A percentile compares a stretch with the other conserved stretches of the same genome.
phyloP scores from a whole-genome alignment of 2,888 invertebrate species.

The Clitarchus hookeri region DNA sequence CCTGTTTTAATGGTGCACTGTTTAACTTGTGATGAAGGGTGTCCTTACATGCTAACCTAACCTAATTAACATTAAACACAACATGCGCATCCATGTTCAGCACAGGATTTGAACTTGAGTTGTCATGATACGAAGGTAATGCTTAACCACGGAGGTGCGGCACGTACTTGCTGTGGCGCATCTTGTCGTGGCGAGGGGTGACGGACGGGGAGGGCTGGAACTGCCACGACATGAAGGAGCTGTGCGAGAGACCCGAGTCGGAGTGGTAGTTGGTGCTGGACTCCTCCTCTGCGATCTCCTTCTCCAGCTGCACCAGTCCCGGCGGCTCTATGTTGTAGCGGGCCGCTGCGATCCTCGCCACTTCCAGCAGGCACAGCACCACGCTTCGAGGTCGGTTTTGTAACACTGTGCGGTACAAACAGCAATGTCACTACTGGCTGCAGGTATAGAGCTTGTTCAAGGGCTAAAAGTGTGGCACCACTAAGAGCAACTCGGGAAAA shows the following conservation, averaged over 20 bases:
- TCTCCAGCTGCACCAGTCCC: slow-evolving; percentile 78
- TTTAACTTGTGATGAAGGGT: too few relatives aligned
- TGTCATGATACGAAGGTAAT: too few relatives aligned
- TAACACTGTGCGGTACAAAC: slow-evolving; percentile 61
- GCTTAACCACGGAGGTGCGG: too few relatives aligned
- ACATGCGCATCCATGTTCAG: too few relatives aligned
- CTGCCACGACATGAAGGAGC: slow-evolving; percentile 69
- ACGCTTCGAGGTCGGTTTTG: slow-evolving; percentile 85
- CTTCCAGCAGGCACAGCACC: slow-evolving; percentile 81
- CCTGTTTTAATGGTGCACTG: too few relatives aligned
- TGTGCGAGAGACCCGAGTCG: slow-evolving; percentile 65
- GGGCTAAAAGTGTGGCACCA: too few relatives aligned
- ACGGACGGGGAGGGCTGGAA: slow-evolving; percentile 60
- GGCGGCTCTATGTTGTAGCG: slow-evolving; percentile 81
- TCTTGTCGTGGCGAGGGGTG: slow-evolving; percentile 56
- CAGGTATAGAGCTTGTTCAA: too few relatives aligned
- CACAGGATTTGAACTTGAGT: too few relatives aligned
- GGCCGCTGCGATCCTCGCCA: slow-evolving; percentile 75
- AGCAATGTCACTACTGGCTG: too few relatives aligned
- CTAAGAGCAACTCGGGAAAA: too few relatives aligned
- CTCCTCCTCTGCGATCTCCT: slow-evolving; percentile 74
- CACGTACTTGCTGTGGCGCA: slow-evolving; percentile 59
- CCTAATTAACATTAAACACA: too few relatives aligned
- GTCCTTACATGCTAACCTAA: too few relatives aligned
- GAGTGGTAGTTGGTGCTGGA: slow-evolving; percentile 35